Base-by-base conservation (phyloP, 1,140 invertebrate genomes). In the Brachionus angularis region DNA sequence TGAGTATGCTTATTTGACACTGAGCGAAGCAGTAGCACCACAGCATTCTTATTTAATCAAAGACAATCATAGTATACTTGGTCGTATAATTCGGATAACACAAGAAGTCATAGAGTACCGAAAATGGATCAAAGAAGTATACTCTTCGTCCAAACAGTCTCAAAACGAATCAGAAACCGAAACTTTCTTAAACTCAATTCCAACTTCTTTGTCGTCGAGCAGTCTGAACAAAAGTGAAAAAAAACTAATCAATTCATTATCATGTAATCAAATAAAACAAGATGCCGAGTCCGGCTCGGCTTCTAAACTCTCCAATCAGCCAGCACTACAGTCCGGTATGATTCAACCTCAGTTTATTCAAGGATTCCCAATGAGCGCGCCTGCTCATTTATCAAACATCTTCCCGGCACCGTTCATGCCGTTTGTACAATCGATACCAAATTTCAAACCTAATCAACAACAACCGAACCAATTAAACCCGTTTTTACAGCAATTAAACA, bases 1-100 rank as follows among this genome's bases (percentile, higher is more conserved):
- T 83, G 92, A 94, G 81, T 93, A 91, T 84, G 93, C 93, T 69
- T 97, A 91, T 80, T 87, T 89, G 74, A 86, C 88, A 72, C 84
- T 97, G 70, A 86, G 87, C 74, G 88, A 90, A 81, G 90, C 89
- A 58, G 87, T 92, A 62, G 75, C 75, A 42, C 79, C 79, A 21
- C 77, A 79, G 33, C 76, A 79, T 74, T 27, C 64, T 5, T 72
- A 75, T 64, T 42, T 77, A 12, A 42, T 55, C n/a, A 71, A 55
- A 47, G 49, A 67, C 36, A 64, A 69, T 42, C 62, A 67, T 47
- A 67, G 67, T 36, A 58, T 58, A 58, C 70, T 72, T 5, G 50
- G 34, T 25, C 23, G 52, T 3, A 55, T 72, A 31, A 55, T 72
- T 12, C 23, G 52, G n/a, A 58, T 72, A 10, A 58, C 39, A 23